phyloP scores from a whole-genome alignment of 2,797 vertebrate species.

The Poeciliopsis infans region DNA sequence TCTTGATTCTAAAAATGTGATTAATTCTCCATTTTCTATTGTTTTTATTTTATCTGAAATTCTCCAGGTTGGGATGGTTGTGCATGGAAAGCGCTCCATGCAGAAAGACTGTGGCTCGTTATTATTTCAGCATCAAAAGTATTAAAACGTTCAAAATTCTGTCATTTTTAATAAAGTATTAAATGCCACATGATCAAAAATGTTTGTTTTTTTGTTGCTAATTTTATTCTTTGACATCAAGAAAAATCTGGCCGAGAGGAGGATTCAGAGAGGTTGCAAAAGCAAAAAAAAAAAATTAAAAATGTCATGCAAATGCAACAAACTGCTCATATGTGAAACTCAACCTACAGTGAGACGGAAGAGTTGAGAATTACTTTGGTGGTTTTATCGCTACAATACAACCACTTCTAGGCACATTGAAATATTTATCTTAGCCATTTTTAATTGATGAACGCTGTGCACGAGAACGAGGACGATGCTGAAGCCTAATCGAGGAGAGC shows the following conservation, averaged over 20 bases:
- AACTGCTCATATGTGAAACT: not conserved
- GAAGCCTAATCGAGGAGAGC: not conserved
- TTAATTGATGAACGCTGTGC: slow-evolving; percentile 1
- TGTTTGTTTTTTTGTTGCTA: not conserved
- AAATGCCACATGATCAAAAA: not conserved
- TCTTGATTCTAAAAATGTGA: not conserved
- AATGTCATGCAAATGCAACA: not conserved
- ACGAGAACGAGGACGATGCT: not conserved
- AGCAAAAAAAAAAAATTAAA: not conserved
- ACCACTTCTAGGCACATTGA: not conserved
- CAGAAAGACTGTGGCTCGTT: not conserved
- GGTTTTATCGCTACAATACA: not conserved
- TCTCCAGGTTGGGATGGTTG: not conserved
- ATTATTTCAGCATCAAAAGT: not conserved
- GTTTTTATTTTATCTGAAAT: too few species aligned
- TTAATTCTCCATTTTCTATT: not conserved
- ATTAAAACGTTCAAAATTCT: not conserved
- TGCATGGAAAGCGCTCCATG: not conserved
- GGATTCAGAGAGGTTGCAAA: not conserved
- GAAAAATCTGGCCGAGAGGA: not conserved
- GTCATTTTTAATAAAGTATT: not conserved
- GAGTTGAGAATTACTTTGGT: not conserved
- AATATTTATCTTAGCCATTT: not conserved
- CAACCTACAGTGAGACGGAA: not conserved
- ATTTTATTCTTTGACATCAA: not conserved